Conservation (phyloP, 2,113 vertebrate genomes). For the Muscicapa adusta region DNA sequence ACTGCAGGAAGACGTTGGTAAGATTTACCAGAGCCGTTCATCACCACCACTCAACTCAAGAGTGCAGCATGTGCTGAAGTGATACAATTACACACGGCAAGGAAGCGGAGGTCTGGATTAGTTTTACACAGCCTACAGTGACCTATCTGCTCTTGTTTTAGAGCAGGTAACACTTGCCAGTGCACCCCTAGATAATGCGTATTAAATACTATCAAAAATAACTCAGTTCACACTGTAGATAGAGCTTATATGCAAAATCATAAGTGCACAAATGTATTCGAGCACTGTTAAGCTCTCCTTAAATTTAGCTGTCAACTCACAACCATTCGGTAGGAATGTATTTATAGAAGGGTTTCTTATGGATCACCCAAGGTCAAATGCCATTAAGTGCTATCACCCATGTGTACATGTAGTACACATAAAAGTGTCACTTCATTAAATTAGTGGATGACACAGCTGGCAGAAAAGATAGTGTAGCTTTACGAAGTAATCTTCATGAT, state of each 20-base stretch:
- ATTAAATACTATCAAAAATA: not conserved
- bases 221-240: not conserved
- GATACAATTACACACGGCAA: not conserved
- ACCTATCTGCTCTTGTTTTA: not conserved
- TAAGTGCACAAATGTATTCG: not conserved
- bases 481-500: not conserved
- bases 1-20: not conserved
- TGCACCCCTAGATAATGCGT: accelerated
- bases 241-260: not conserved
- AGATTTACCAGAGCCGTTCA: not conserved
- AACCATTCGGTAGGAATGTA: not conserved
- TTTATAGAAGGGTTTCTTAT: conserved; percentile 48
- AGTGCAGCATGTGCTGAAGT: not conserved
- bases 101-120: not conserved
- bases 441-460: not conserved
- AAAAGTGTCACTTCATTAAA: conserved; percentile 28
- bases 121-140: not conserved
- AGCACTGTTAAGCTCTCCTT: not conserved
- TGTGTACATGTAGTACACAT: not conserved
- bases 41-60: not conserved
- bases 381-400: not conserved
- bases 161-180: not conserved
- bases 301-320: not conserved
- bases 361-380: conserved; percentile 29
- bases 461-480: not conserved